These are phyloP conservation scores for Columbina picui DNA, from an alignment of 2,113 vertebrate species.

Conservation along the genomic window DNA sequence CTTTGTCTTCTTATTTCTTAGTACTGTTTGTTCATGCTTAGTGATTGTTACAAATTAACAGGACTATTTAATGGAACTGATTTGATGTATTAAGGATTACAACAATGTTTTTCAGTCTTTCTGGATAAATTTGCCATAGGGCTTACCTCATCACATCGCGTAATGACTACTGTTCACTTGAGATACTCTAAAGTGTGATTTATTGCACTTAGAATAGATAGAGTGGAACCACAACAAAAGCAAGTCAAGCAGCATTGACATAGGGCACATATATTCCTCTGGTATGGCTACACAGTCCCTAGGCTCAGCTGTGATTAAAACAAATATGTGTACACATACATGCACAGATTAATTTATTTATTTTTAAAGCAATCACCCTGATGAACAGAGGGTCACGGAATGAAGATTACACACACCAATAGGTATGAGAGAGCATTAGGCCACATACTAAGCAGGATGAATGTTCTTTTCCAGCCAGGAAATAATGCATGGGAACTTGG, in stretches of 20 bases:
- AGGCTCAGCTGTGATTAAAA: neutral
- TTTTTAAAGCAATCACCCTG: neutral
- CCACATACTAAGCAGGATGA: neutral
- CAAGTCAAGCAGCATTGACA: neutral
- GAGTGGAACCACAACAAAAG: neutral
- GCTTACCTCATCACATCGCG: neutral
- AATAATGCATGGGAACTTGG: neutral
- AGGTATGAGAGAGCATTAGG: neutral
- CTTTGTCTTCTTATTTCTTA: neutral
- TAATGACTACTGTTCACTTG: neutral
- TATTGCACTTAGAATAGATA: neutral
- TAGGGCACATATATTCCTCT: neutral
- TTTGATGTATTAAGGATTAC: neutral
- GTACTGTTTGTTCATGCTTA: neutral
- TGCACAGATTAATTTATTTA: neutral
- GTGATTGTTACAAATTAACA: neutral
- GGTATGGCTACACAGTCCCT: neutral
- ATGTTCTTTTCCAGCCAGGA: neutral
- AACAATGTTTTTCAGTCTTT: neutral
- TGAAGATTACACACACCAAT: neutral
- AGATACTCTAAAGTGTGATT: neutral
- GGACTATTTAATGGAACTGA: neutral
- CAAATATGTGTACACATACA: neutral
- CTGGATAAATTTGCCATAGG: neutral
- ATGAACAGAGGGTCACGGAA: neutral